Percentiles rank a stretch among this genome's conserved stretches.
Evolutionary conservation across 2,888 invertebrate genomes (phyloP).

Genomic region (Stegophylla sp.): DNA sequence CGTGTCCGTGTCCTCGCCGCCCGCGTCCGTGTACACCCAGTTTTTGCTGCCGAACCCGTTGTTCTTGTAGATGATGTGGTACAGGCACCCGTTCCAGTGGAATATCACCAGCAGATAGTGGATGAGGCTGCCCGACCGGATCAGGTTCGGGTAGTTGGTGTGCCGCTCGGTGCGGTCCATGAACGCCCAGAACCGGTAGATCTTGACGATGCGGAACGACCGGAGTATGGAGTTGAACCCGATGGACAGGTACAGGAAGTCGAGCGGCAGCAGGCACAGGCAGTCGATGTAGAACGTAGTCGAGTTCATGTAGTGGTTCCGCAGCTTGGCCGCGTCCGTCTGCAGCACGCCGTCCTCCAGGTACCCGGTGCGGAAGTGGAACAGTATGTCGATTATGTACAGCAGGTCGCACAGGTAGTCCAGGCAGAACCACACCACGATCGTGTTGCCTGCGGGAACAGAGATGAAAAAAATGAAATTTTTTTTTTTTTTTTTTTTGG

Average conservation of each 20-base stretch:
- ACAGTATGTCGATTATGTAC: constrained; percentile 93
- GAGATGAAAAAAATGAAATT: too few species aligned
- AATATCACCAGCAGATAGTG: constrained; percentile 97
- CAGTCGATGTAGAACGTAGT: constrained; percentile 98
- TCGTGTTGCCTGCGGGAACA: constrained; percentile 74
- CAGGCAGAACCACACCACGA: constrained; percentile 93
- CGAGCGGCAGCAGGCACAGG: constrained; percentile 94
- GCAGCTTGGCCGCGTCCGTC: constrained; percentile 90
- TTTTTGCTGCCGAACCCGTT: constrained; percentile 92
- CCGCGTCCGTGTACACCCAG: constrained; percentile 88
- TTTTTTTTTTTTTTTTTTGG: too few species aligned
- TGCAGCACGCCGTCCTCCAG: constrained; percentile 97
- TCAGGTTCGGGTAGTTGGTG: constrained; percentile 97
- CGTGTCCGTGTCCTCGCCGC: constrained; percentile 84
- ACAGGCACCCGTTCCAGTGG: constrained; percentile 99
- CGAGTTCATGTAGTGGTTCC: constrained; percentile 97
- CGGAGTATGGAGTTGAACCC: constrained; percentile 95
- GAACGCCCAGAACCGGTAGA: constrained; percentile 98
- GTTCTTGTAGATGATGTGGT: constrained; percentile 95
- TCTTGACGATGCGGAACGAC: constrained; percentile 94
- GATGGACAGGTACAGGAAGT: constrained; percentile 97
- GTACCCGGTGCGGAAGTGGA: constrained; percentile 97
- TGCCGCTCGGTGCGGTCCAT: constrained; percentile 98
- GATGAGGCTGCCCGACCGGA: constrained; percentile 88
- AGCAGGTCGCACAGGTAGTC: constrained; percentile 97